Evolutionary conservation across 2,888 invertebrate species (phyloP), one percentile per base, ranked within the genome.

Genomic region (Ophioninae sp.): DNA sequence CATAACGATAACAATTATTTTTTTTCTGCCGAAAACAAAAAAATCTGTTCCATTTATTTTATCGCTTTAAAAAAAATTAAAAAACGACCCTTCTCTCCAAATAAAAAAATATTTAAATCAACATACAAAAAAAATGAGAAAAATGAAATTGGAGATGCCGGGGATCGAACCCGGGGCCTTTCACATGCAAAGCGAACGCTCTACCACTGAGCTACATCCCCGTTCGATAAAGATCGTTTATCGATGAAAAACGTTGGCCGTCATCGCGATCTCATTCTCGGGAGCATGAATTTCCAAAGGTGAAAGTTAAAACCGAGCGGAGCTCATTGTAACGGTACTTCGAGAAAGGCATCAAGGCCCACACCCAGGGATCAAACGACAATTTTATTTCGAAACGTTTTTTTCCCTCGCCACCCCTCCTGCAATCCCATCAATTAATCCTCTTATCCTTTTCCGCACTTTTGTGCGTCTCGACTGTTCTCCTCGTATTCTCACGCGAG

Each of bases 101-200:
- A 8, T 10, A 2, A 20, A n/a, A 44, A 20, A 21, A 1, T 30
- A 30, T 30, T 30, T 3, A 3, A 30, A 30, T 30, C 30, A 30
- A 30, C 2, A 3, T 30, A 1, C 30, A 1, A 30, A 50, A 65
- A 65, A 65, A 65, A 64, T 7, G 8, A 17, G 6, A 5, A 20
- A 79, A 79, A 56, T 64, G 44, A 59, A 79, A 17, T 97, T 96
- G 96, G 97, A 96, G 96, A 96, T 97, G 96, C 97, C 96, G 97
- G 97, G 97, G 97, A 97, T 98, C 97, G 97, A 97, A 97, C 97
- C 97, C 97, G 97, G 97, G 97, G 96, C 97, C 97, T 97, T 97
- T 97, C 97, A 97, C 97, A 97, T 97, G 97, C 97, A 97, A 97
- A 97, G 97, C 97, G 97, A 97, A 97, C 97, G 97, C 97, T 97